phyloP scores from a whole-genome alignment of 2,797 vertebrate genomes.

The Poliocrania exsul region DNA sequence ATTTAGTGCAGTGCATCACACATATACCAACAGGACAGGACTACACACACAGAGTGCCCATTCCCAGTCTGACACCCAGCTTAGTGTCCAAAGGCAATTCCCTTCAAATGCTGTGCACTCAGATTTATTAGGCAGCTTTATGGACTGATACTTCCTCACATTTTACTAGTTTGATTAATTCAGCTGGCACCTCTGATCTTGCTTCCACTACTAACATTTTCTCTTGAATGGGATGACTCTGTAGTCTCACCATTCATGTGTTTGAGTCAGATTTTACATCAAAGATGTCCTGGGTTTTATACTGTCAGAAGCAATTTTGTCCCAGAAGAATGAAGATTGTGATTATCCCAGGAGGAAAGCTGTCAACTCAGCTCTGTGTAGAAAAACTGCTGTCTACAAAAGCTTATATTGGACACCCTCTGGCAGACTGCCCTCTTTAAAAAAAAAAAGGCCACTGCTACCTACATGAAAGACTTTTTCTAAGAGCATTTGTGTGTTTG shows the following conservation, averaged over 20 bases:
- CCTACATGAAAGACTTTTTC: constrained; percentile 34
- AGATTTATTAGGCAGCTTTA: constrained; percentile 28
- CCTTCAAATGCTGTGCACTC: neutral
- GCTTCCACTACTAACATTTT: constrained; percentile 18
- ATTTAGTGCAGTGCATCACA: neutral
- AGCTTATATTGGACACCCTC: constrained; percentile 53
- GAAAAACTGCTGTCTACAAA: constrained; percentile 58
- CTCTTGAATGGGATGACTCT: constrained; percentile 44
- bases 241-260: constrained; percentile 53
- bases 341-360: constrained; percentile 65
- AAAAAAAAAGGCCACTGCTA: constrained; percentile 2
- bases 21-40: neutral
- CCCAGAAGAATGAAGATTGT: constrained; percentile 60
- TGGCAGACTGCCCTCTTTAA: constrained; percentile 52
- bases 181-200: constrained; percentile 47
- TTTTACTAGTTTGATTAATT: constrained; percentile 43
- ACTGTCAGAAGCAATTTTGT: constrained; percentile 71
- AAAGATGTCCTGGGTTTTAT: constrained; percentile 67
- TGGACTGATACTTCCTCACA: constrained; percentile 33
- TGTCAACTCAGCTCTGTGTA: constrained; percentile 60
- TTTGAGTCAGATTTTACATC: constrained; percentile 60
- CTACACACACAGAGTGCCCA: neutral
- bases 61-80: neutral
- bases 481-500: neutral
- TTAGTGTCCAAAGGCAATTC: constrained; percentile 1